Base-by-base conservation (phyloP, 1,140 invertebrate genomes). In the Lordiphosa clarofinis region DNA sequence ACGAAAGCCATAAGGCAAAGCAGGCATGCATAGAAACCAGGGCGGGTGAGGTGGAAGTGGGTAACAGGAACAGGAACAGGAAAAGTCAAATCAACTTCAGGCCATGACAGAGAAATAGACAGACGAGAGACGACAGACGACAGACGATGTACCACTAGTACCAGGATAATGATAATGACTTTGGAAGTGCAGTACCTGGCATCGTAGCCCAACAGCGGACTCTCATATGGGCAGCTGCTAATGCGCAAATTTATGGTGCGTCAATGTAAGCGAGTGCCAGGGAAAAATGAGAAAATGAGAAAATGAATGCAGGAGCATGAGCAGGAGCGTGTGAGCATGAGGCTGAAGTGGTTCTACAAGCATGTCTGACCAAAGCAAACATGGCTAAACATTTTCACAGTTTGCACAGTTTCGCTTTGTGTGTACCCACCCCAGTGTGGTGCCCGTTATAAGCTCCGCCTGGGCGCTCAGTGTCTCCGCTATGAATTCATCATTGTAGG, bases 401-500 rank as follows among this genome's bases (percentile, higher is more conserved):
- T 37, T 40, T 33, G 31, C 2, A 24, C 37, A 21, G n/a, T 19
- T 37, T 21, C 13, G 12, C 11, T 24, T 43, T 43, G 19, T 43
- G 11, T 24, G 28, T 81, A 82, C 78, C 88, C 91, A 95, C 95
- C 94, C 94, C 79, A 94, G 90, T 47, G 92, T 92, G 81, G 92
- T 93, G 61, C 94, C 95, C 40, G 92, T 91, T 48, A 96, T 93
- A 10, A 95, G 91, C 90, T 95, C 94, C 5, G 94, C 92, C 78
- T 95, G 94, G 10, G 92, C 92, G 50, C 92, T 92, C 53, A 96
- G 89, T 3, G 93, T 93, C 78, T 95, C 94, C 38, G 92, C 92
- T 37, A 95, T 94, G 89, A 94, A 92, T 62, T 94, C 93, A 56
- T 96, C 95, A 68, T 94, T 93, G 89, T 94, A 94, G 56, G 94